Evolutionary conservation across 2,797 vertebrate genomes (phyloP).

Genomic region (Liparis tanakae): DNA sequence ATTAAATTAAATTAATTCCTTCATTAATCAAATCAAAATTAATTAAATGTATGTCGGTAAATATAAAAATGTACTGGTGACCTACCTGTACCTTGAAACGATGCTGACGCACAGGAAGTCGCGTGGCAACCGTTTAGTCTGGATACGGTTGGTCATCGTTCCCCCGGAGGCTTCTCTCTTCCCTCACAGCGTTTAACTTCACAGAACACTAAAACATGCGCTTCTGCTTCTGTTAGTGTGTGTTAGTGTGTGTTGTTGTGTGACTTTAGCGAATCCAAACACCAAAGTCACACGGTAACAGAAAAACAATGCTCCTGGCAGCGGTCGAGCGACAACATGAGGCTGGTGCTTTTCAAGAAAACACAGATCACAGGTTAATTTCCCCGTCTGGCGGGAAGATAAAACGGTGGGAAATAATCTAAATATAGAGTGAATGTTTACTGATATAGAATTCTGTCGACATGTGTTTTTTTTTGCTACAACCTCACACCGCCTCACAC

Average conservation of each 20-base stretch:
- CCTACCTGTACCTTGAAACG: too few species aligned
- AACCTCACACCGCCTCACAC: background rate
- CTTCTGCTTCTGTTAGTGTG: background rate
- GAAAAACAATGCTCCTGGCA: background rate
- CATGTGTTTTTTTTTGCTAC: background rate
- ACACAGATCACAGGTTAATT: background rate
- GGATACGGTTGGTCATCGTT: constrained; percentile 17
- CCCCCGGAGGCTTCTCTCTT: constrained; percentile 48
- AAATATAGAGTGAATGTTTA: background rate
- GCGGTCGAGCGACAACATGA: background rate
- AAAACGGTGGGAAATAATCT: background rate
- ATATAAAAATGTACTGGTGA: too few species aligned
- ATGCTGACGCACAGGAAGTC: background rate
- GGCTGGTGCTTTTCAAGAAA: background rate
- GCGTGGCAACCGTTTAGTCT: background rate
- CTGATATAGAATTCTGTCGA: background rate
- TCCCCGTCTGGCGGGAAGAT: background rate
- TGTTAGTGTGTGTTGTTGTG: background rate
- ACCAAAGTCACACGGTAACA: background rate
- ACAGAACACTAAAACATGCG: too few species aligned
- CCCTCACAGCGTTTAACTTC: constrained; percentile 79
- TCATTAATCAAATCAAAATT: too few species aligned
- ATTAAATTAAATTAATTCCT: too few species aligned
- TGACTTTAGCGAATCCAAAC: background rate
- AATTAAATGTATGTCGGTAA: too few species aligned